A percentile compares a stretch with the other conserved stretches of the same genome.
phyloP scores from a whole-genome alignment of 2,888 invertebrate species.

The Tetramorium bicarinatum region DNA sequence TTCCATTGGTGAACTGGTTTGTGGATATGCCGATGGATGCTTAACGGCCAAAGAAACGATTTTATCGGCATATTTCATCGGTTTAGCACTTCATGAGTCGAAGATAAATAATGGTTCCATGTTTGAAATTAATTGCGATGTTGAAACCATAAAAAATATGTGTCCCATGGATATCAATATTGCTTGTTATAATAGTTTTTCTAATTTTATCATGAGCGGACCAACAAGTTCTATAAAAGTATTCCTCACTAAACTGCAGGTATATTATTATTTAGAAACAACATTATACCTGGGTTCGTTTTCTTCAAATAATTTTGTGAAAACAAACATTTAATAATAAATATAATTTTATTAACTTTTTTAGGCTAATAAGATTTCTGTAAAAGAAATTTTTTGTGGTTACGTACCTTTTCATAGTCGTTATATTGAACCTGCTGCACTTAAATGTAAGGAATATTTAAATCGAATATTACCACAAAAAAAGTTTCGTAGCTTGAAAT shows the following conservation, averaged over 20 bases:
- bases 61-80: too few species aligned
- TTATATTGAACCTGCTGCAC: slow-evolving; percentile 92
- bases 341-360: neutral
- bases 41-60: too few species aligned
- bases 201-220: slow-evolving; percentile 96
- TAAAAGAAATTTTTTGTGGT: slow-evolving; percentile 93
- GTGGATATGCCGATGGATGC: too few species aligned
- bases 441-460: slow-evolving; percentile 89
- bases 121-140: too few species aligned
- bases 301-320: too few species aligned
- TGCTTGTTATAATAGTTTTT: slow-evolving; percentile 95
- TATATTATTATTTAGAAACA: too few species aligned
- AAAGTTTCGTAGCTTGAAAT: slow-evolving; percentile 90
- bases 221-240: slow-evolving; percentile 90
- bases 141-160: too few species aligned
- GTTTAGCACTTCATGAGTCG: too few species aligned
- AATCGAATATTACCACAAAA: slow-evolving; percentile 89
- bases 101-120: too few species aligned
- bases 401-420: slow-evolving; percentile 96
- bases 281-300: neutral
- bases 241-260: slow-evolving; percentile 89
- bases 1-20: too few species aligned
- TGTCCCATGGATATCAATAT: too few species aligned
- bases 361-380: slow-evolving; percentile 91
- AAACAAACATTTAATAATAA: too few species aligned